phyloP scores from a whole-genome alignment of 2,797 vertebrate genomes.

The Chelon auratus region DNA sequence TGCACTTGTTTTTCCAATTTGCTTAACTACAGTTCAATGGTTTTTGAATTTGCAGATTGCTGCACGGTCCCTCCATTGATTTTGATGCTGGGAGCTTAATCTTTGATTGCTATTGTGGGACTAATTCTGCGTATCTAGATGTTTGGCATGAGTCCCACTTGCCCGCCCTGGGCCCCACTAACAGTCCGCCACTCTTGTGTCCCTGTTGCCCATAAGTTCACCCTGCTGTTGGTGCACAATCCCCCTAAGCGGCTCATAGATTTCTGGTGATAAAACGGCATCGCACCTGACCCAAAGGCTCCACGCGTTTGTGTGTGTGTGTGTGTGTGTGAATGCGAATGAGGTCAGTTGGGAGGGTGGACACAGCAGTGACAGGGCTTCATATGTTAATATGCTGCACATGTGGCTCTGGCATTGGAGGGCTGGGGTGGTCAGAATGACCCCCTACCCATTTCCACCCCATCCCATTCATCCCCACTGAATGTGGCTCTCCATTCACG shows the following conservation, averaged over 20 bases:
- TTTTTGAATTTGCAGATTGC: conserved; percentile 80
- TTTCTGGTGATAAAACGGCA: conserved; percentile 65
- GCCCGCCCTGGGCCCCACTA: conserved; percentile 40
- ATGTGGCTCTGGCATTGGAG: conserved; percentile 79
- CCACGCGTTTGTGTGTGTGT: conserved; percentile 33
- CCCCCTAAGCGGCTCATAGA: conserved; percentile 52
- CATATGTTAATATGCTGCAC: conserved; percentile 86
- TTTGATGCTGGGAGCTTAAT: conserved; percentile 64
- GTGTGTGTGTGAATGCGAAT: conserved; percentile 62
- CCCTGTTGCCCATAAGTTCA: conserved; percentile 56
- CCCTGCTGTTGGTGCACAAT: conserved; percentile 41
- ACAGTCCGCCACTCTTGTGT: conserved; percentile 44
- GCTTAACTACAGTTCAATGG: conserved; percentile 80
- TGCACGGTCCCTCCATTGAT: conserved; percentile 72
- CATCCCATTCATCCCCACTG: conserved; percentile 81
- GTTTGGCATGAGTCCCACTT: conserved; percentile 55
- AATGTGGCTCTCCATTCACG: conserved; percentile 85
- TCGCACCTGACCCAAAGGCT: conserved; percentile 72
- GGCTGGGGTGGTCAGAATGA: conserved; percentile 78
- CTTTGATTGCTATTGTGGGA: conserved; percentile 67
- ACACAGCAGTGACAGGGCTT: conserved; percentile 80
- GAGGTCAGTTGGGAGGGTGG: conserved; percentile 75
- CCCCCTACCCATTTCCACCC: conserved; percentile 81
- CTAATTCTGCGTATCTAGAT: conserved; percentile 38
- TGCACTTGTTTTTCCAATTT: conserved; percentile 86